Evolutionary conservation across 1,140 invertebrate species (phyloP), one percentile per base, ranked within the genome.

Genomic region (Brevipalpus yothersi): DNA sequence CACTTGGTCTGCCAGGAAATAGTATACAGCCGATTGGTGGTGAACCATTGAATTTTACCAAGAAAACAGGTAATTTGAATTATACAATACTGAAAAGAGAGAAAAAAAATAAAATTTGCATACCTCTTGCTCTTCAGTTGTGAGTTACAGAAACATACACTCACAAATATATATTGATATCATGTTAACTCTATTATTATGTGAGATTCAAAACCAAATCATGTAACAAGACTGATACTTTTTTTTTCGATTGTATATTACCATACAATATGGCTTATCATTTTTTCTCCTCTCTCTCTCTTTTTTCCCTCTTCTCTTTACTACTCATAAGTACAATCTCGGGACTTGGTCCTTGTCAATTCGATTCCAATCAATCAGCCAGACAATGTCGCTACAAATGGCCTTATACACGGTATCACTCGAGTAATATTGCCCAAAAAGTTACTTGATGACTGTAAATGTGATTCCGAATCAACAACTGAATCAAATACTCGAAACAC

Each of bases 331-430:
- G 31, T 31, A 31, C 31, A 31, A 23, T n/a, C 57, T 41, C n/a
- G 51, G 58, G 60, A 62, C 17, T 45, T 65, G 17, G 57, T 64
- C n/a, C 63, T 66, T 31, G 63, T 64, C 13, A 66, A 66, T 61
- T 61, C 56, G 69, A 69, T 66, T 58, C 73, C 55, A 69, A 63
- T 66, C 11, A 43, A 64, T n/a, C 15, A 64, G 4, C 51, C 62
- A 4, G 63, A 66, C 51, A 12, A 61, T 11, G 56, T 62, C 0
- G 60, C 62, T 8, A 63, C 49, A 23, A 78, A 79, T 65, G 77
- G 77, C 7, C 70, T 77, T 2, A 66, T 79, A 47, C 77, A 79
- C 63, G 69, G 76, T 19, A 72, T 78, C 43, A 73, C 71, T 62
- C 72, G 72, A 61, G 72, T 76, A 19, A 65, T 79, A 23, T 67